Percentiles rank a stretch among this genome's conserved stretches.
Evolutionary conservation across 2,888 invertebrate species (phyloP).

Genomic region (Rotaria socialis): DNA sequence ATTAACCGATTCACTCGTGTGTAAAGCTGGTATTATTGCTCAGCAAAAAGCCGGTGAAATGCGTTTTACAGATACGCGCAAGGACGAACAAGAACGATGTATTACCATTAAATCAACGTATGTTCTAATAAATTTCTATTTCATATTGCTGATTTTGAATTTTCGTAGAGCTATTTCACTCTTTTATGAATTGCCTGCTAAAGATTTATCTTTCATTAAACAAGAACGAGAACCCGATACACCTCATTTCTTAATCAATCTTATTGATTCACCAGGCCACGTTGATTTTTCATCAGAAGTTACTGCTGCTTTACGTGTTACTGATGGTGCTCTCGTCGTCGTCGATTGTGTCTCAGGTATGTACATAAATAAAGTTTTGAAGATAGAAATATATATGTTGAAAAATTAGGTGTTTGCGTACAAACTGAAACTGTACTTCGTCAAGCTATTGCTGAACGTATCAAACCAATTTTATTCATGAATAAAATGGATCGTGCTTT

Average conservation of each 20-base stretch:
- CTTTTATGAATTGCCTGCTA: constrained; percentile 92
- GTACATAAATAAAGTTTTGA: constrained; percentile 51
- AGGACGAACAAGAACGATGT: constrained; percentile 99
- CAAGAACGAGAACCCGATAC: constrained; percentile 56
- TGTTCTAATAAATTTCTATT: constrained; percentile 60
- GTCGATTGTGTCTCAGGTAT: constrained; percentile 98
- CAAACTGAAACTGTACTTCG: constrained; percentile 99
- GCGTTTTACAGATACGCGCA: constrained; percentile 96
- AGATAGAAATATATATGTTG: neutral
- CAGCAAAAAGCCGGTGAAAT: constrained; percentile 97
- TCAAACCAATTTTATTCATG: constrained; percentile 99
- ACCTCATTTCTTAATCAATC: constrained; percentile 96
- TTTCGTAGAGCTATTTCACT: constrained; percentile 80
- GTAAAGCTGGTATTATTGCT: constrained; percentile 99
- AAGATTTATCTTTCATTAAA: constrained; percentile 90
- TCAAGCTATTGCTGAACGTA: constrained; percentile 98
- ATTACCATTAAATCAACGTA: constrained; percentile 98
- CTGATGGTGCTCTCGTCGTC: constrained; percentile 97
- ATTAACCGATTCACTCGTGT: constrained; percentile 95
- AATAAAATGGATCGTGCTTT: constrained; percentile 99
- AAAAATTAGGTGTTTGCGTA: constrained; percentile 84
- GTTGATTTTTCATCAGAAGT: constrained; percentile 99
- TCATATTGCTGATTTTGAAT: constrained; percentile 62
- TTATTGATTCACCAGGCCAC: constrained; percentile 99
- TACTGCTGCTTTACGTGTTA: constrained; percentile 97